These are phyloP conservation scores for Epicauta chinensis DNA, from an alignment of 1,140 invertebrate genomes.

Conservation along the genomic window DNA sequence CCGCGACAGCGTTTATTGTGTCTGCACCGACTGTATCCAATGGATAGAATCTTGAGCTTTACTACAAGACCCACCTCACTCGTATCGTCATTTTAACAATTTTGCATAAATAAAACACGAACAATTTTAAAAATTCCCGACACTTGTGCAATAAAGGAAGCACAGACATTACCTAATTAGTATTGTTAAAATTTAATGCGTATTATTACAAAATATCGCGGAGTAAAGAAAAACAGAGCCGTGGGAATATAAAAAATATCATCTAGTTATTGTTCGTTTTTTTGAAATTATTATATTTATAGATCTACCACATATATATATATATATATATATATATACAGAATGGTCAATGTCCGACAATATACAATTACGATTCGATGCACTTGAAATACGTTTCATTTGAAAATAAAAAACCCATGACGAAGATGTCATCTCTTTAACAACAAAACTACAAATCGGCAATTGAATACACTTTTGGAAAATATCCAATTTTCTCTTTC, in stretches of 20 bases:
- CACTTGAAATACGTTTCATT: conserved; percentile 13
- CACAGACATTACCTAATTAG: conserved; percentile 6
- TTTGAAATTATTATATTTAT: no score
- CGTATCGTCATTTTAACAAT: no score
- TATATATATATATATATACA: conserved; percentile 6
- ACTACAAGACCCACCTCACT: no score
- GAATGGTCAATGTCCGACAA: conserved; percentile 24
- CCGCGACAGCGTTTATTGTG: no score
- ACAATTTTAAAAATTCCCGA: no score
- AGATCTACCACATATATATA: background rate
- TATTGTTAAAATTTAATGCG: conserved; percentile 8
- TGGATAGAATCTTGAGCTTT: no score
- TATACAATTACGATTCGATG: conserved; percentile 16
- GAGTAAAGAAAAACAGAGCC: background rate
- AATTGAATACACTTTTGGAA: no score
- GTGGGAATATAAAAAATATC: conserved; percentile 13
- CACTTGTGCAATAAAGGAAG: conserved; percentile 11
- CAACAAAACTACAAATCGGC: no score
- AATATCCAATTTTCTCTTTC: no score
- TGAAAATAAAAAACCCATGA: conserved; percentile 3
- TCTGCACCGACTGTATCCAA: no score
- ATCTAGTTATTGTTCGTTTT: no score
- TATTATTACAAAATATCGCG: conserved; percentile 2
- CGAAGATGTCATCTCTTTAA: background rate
- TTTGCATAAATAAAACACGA: no score